Evolutionary conservation across 2,797 vertebrate genomes (phyloP), one percentile per base, ranked within the genome.

Genomic region (Margarornis squamiger): DNA sequence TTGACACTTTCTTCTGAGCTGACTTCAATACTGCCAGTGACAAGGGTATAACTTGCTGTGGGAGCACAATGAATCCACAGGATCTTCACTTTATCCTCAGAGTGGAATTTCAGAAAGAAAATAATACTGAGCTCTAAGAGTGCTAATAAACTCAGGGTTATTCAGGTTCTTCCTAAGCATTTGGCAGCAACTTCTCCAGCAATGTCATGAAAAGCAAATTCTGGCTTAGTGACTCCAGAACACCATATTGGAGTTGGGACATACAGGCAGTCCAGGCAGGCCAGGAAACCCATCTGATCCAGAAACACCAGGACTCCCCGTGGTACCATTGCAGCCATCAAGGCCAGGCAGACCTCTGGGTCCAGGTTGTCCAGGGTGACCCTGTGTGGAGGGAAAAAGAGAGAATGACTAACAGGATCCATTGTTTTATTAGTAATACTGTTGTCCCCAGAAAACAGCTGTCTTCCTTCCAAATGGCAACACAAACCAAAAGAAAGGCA

Each of bases 291-390:
- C 92, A 88, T 97, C 70, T 90, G 90, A 29, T 52, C 97, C 97
- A 36, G 96, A 76, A 88, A 95, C 55, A 2, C 98, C 98, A 52
- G 97, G 86, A 55, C 97, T 97, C 57, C 98, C 98, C 59, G 38
- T 91, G 85, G 99, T 99, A 58, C 99, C 99, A 54, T 99, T 99
- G 95, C 98, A 99, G 29, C 99, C 99, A 34, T 99, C 98, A 0
- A 97, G 80, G 72, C 99, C 99, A 17, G 99, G 94, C 20, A 90
- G 93, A 55, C 99, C 99, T 93, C 98, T 97, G 73, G 98, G 55
- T 4, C 99, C 99, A 24, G 98, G 90, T 41, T 98, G 98, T 57
- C 99, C 99, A 11, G 99, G 98, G 84, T 99, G 99, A 90, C 99
- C 99, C 99, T 99, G 94, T 48, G 79, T 65, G 55, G 94, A 75